A percentile compares a stretch with the other conserved stretches of the same genome.
Conservation (phyloP, 1,140 invertebrate genomes). For the Xylocopa sonorina region DNA sequence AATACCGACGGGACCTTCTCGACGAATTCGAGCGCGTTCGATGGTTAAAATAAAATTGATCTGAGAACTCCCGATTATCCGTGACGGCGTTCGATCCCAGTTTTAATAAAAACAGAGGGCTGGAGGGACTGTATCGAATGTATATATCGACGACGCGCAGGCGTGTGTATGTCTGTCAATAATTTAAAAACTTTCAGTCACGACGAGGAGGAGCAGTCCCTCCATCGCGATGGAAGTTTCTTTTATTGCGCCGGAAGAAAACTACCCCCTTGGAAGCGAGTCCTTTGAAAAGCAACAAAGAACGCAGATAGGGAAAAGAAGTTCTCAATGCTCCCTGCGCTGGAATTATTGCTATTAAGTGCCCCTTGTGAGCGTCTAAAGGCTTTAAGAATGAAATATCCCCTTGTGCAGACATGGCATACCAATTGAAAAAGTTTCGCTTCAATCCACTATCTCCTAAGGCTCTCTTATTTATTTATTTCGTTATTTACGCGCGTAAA, state of each 20-base stretch:
- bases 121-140: constrained; percentile 7
- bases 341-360: constrained; percentile 1
- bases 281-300: neutral
- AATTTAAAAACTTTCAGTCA: constrained; percentile 39
- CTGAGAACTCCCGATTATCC: neutral
- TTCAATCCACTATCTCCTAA: neutral
- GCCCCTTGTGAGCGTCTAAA: neutral
- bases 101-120: constrained; percentile 41
- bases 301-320: neutral
- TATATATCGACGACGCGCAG: neutral
- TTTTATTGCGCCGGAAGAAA: constrained; percentile 17
- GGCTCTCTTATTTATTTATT: neutral
- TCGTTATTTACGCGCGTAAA: too few species aligned
- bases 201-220: too few species aligned
- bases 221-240: constrained; percentile 31
- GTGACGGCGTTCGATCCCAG: neutral
- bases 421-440: neutral
- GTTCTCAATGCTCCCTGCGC: neutral
- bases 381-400: neutral
- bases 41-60: neutral
- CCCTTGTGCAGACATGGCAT: neutral
- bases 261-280: neutral
- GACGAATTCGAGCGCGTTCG: neutral
- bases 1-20: neutral
- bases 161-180: neutral